These are phyloP conservation scores for Lepidothrix coronata DNA, from an alignment of 2,113 vertebrate species.

Conservation along the genomic window DNA sequence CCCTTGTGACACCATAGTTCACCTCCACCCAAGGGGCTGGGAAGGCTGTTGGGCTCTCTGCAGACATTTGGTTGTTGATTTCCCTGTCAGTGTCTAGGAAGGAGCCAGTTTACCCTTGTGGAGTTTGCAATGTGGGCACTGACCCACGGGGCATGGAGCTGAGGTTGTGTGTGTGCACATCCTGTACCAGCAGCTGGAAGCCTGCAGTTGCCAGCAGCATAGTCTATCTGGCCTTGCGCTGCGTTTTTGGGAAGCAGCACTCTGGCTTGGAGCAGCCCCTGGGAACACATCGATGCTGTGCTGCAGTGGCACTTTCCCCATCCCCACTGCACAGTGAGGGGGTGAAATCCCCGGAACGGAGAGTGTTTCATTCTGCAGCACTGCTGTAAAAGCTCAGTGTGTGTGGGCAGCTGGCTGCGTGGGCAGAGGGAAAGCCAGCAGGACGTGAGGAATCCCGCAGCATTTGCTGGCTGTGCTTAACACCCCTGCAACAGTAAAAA, in stretches of 20 bases:
- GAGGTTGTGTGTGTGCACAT: neutral
- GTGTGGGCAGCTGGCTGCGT: conserved; percentile 53
- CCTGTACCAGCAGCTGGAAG: neutral
- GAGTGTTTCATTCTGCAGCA: conserved; percentile 2
- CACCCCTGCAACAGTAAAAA: neutral
- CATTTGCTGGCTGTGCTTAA: neutral
- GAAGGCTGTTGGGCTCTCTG: neutral
- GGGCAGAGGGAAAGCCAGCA: conserved; percentile 64
- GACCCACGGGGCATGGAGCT: neutral
- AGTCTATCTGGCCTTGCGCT: neutral
- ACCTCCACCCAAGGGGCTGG: neutral
- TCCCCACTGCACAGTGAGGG: neutral
- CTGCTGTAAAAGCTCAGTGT: conserved; percentile 24
- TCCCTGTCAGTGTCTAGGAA: neutral
- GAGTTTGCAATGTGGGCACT: neutral
- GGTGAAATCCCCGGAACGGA: conserved; percentile 41
- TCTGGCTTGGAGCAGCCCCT: neutral
- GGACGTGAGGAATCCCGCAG: conserved; percentile 58
- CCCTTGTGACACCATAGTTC: neutral
- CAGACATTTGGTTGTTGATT: neutral
- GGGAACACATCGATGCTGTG: neutral
- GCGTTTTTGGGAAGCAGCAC: neutral
- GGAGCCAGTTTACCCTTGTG: neutral
- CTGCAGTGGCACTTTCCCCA: neutral
- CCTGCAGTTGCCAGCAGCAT: neutral